Conservation (phyloP, 1,140 invertebrate species). For the Bombus impatiens region DNA sequence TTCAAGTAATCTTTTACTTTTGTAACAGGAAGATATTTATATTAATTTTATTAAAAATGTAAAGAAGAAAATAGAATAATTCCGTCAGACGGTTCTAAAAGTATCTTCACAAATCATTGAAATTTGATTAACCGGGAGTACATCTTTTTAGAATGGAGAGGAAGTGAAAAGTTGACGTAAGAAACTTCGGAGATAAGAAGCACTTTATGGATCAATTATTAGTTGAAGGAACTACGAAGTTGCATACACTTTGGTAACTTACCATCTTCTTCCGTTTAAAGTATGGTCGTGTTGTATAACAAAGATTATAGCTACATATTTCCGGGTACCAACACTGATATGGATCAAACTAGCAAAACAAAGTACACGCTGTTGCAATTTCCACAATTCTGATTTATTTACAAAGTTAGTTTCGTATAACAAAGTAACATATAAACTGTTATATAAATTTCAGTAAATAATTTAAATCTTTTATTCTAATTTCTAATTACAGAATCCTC, state of each 20-base stretch:
- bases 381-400: background rate
- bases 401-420: background rate
- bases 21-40: background rate
- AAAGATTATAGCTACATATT: conserved; percentile 47
- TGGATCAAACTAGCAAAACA: conserved; percentile 43
- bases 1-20: background rate
- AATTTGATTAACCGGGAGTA: conserved; percentile 62
- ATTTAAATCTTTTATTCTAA: background rate
- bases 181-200: conserved; percentile 55
- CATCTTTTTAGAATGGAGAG: conserved; percentile 57
- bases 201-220: conserved; percentile 70
- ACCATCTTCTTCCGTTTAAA: conserved; percentile 40
- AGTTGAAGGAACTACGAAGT: conserved; percentile 63
- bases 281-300: conserved; percentile 21
- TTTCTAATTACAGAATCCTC: background rate
- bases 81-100: background rate
- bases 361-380: background rate
- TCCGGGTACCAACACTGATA: conserved; percentile 21
- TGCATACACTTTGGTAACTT: conserved; percentile 62
- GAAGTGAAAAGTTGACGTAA: conserved; percentile 68
- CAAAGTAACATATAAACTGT: background rate
- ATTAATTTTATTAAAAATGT: too few relatives aligned
- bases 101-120: conserved; percentile 54
- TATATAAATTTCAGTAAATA: background rate
- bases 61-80: background rate